Evolutionary conservation across 2,888 invertebrate genomes (phyloP), one percentile per base, ranked within the genome.

Genomic region (Chalcis sispes): DNA sequence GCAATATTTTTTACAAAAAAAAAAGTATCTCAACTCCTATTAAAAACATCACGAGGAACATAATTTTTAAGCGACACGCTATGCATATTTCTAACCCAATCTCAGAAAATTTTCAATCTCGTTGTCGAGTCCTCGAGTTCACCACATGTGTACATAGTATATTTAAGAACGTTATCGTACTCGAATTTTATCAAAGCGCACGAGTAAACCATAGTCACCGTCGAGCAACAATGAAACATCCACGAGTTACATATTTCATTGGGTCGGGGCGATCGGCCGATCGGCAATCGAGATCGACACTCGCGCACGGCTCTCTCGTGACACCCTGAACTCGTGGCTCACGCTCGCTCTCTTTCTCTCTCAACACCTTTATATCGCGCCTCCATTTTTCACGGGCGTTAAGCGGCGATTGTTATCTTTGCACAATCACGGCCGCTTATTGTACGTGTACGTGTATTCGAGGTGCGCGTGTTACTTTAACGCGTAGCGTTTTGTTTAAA

Each of bases 401-500:
- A n/a, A n/a, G n/a, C n/a, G n/a, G n/a, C n/a, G n/a, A n/a, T n/a
- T n/a, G n/a, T 72, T 72, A 64, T 56, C 65, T 46, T 65, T 65
- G 72, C 65, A 66, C 72, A 74, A 70, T 40, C 20, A 15, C 18
- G 18, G n/a, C 52, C 40, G 13, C 42, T 54, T 29, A 13, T 18
- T 18, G 23, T n/a, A 10, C 48, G 27, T 36, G 20, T 18, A 13
- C 27, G 36, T 58, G n/a, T 32, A 18, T 50, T 64, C 48, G 52
- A 59, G 50, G 71, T 48, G 18, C 18, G 27, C 66, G 65, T 71
- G n/a, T 59, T 70, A 62, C 52, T n/a, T n/a, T n/a, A n/a, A n/a
- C n/a, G n/a, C n/a, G n/a, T n/a, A 20, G 36, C 54, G 61, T 62
- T 64, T 69, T 48, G 72, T n/a, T n/a, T n/a, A 77, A 74, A 75